Base-by-base conservation (phyloP, 2,113 vertebrate genomes). In the Hiodon alosoides region DNA sequence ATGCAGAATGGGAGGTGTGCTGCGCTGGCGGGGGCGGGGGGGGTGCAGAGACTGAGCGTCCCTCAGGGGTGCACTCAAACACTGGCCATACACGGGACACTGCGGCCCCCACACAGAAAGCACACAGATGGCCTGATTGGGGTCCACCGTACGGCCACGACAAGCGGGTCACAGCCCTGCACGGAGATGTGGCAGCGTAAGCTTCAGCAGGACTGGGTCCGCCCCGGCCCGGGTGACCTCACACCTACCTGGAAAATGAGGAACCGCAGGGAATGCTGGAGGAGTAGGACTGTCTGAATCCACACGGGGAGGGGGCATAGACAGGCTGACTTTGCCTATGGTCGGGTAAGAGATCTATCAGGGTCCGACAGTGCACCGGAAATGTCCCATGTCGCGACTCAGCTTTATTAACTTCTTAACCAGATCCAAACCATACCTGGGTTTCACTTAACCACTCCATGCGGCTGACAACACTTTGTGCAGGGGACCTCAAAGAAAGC, bases 251-350 rank as follows among this genome's bases (percentile, higher is more conserved):
- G 92, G 95, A 91, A 89, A 96, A 97, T 85, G 97, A 94, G 81
- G 97, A 90, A 92, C 94, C 92, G 90, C 94, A 85, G 87, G 95
- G 88, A 74, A 95, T 91, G 87, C 92, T 91, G 77, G 95, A 91
- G 71, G 93, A 87, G 84, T 94, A 98, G 85, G 96, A 82, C 91
- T 94, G 97, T 85, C 96, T 95, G 94, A 95, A 98, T 93, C 96
- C 95, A 91, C 96, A 98, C 90, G 96, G 93, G 87, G 95, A 91
- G 87, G 98, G 90, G 85, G 96, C 94, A 90, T 97, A 99, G 90
- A 97, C 94, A 88, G 96, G 92, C 92, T 96, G 96, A 89, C 94
- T 94, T 91, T 96, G 95, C 97, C 97, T 98, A 94, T 90, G 92
- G 88, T 90, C 88, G 61, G 90, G 91, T 59, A 89, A 90, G 89